Percentiles rank a stretch among this genome's conserved stretches.
Conservation (phyloP, 2,888 invertebrate genomes). For the Anorthoa munda region DNA sequence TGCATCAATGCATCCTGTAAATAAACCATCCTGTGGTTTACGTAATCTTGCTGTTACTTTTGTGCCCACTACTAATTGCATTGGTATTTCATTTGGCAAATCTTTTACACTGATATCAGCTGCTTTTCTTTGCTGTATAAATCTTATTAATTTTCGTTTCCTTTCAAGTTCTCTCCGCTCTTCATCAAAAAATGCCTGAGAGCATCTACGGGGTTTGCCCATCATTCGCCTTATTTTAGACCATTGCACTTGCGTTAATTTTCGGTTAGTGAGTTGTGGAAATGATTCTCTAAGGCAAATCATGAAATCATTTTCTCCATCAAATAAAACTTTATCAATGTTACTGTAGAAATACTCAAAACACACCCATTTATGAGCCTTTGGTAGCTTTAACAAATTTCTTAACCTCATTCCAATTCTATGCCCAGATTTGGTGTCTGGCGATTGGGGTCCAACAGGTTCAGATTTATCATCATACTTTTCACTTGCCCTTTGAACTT, state of each 20-base stretch:
- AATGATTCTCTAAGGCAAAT: constrained; percentile 98
- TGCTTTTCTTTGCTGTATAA: constrained; percentile 97
- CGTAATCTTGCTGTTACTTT: constrained; percentile 97
- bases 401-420: constrained; percentile 96
- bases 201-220: constrained; percentile 99
- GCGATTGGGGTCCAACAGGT: constrained; percentile 87
- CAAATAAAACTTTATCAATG: constrained; percentile 98
- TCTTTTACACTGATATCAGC: constrained; percentile 96
- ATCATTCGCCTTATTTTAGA: constrained; percentile 98
- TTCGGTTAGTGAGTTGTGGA: constrained; percentile 96
- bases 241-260: constrained; percentile 98
- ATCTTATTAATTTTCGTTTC: constrained; percentile 97
- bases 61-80: constrained; percentile 98
- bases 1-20: constrained; percentile 98
- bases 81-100: constrained; percentile 98
- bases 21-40: constrained; percentile 98
- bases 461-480: constrained; percentile 86
- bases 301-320: constrained; percentile 99
- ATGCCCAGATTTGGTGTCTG: constrained; percentile 97
- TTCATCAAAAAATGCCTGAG: constrained; percentile 98
- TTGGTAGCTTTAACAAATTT: constrained; percentile 98
- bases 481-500: constrained; percentile 87
- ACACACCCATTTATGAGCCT: constrained; percentile 99
- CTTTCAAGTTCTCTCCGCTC: constrained; percentile 97
- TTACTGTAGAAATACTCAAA: constrained; percentile 99